A percentile compares a stretch with the other conserved stretches of the same genome.
phyloP scores from a whole-genome alignment of 2,113 vertebrate species.

The Festucalex cinctus region DNA sequence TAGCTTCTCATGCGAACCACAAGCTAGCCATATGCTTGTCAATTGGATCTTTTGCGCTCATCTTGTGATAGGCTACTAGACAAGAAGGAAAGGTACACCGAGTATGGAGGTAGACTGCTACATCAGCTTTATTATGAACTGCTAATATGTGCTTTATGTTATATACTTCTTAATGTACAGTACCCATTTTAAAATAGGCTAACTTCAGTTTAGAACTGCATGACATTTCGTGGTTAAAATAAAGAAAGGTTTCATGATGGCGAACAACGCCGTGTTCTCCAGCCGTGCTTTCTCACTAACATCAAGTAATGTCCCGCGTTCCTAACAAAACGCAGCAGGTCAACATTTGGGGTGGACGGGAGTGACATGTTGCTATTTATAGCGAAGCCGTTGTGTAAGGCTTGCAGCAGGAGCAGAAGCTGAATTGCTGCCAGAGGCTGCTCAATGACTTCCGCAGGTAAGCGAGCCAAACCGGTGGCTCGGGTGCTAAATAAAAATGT shows the following conservation, averaged over 20 bases:
- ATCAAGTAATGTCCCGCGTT: neutral
- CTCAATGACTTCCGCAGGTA: neutral
- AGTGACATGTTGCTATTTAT: conserved; percentile 33
- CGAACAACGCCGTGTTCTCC: neutral
- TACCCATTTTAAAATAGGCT: too few species aligned
- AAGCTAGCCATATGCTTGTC: too few species aligned
- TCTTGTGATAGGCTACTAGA: too few species aligned
- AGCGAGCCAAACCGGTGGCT: neutral
- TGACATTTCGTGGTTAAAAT: too few species aligned
- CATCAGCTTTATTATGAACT: too few species aligned
- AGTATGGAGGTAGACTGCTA: too few species aligned
- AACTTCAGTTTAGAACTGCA: too few species aligned
- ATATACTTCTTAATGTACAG: too few species aligned
- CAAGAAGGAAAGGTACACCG: too few species aligned
- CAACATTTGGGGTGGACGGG: neutral
- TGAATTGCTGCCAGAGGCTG: conserved; percentile 3
- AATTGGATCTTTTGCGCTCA: too few species aligned
- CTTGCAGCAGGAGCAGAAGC: conserved; percentile 1
- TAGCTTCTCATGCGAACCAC: too few species aligned
- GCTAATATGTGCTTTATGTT: too few species aligned
- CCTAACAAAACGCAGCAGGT: neutral
- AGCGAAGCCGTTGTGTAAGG: conserved; percentile 28
- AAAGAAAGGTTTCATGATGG: neutral
- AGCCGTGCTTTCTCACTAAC: neutral
- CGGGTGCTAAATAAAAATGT: neutral